Conservation (phyloP, 2,797 vertebrate species). For the Oryzias sinensis region DNA sequence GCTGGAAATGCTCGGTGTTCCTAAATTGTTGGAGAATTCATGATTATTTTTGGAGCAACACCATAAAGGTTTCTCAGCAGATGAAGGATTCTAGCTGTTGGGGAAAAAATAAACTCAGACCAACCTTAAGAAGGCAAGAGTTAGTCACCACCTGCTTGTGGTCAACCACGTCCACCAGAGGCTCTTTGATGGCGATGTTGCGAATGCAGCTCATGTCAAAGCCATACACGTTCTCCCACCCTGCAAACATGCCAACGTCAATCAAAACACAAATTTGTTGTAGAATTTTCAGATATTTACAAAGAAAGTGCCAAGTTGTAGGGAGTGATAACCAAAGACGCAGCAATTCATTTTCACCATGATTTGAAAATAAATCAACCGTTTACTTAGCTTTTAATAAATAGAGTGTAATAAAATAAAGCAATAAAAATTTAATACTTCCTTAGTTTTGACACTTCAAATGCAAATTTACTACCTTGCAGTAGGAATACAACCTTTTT, state of each 20-base stretch:
- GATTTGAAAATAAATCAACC: too few relatives aligned
- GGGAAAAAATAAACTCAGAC: constrained; percentile 5
- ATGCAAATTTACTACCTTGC: too few relatives aligned
- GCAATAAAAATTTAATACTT: too few relatives aligned
- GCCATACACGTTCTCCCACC: constrained; percentile 99
- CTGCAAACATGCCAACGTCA: constrained; percentile 65
- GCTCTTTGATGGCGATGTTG: constrained; percentile 97
- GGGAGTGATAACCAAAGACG: too few relatives aligned
- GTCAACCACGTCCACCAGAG: constrained; percentile 96
- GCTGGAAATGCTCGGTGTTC: too few relatives aligned
- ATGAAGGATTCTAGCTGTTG: neutral
- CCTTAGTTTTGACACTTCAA: too few relatives aligned
- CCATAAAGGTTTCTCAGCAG: neutral
- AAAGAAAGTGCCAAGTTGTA: too few relatives aligned
- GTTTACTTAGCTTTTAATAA: too few relatives aligned
- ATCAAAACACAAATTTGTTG: constrained; percentile 14
- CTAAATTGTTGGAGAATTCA: constrained; percentile 5
- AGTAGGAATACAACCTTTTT: too few relatives aligned
- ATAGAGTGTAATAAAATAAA: too few relatives aligned
- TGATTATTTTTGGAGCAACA: neutral
- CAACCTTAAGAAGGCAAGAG: constrained; percentile 95
- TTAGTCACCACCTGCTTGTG: constrained; percentile 98
- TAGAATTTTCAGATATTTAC: neutral
- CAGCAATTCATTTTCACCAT: too few relatives aligned
- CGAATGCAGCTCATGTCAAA: constrained; percentile 99